A percentile compares a stretch with the other conserved stretches of the same genome.
Evolutionary conservation across 2,113 vertebrate genomes (phyloP).

Genomic region (Mellivora capensis): DNA sequence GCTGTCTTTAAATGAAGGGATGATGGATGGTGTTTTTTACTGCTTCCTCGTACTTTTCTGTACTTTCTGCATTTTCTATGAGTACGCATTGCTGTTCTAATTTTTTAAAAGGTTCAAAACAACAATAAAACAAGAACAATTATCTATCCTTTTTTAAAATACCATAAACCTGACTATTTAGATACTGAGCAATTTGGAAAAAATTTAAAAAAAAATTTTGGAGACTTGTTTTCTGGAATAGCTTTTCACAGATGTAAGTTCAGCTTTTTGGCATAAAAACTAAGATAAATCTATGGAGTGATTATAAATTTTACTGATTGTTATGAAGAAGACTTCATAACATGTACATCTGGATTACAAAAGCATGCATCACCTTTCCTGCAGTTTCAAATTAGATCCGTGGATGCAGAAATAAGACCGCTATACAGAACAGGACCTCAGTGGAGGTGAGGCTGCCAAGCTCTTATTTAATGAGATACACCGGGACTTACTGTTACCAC

Average conservation of each 20-base stretch:
- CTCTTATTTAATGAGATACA: constrained; percentile 24
- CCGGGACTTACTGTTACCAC: constrained; percentile 23
- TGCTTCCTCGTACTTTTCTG: background rate
- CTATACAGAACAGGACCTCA: background rate
- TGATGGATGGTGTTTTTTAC: background rate
- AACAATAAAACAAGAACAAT: background rate
- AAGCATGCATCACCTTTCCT: background rate
- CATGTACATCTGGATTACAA: background rate
- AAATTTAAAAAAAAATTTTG: background rate
- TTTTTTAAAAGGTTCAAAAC: background rate
- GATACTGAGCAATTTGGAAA: background rate
- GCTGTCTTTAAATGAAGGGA: background rate
- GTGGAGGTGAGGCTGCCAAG: background rate
- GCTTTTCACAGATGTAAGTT: background rate
- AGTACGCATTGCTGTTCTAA: background rate
- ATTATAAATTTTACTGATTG: constrained; percentile 14
- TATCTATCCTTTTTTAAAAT: background rate
- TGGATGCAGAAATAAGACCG: background rate
- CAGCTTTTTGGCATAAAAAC: background rate
- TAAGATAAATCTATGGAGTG: background rate
- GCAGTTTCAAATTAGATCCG: background rate
- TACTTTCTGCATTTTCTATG: background rate
- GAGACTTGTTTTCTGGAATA: background rate
- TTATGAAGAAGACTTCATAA: background rate
- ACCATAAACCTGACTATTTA: background rate